Conservation (phyloP, 2,888 invertebrate genomes). For the Mesochorus sp. region DNA sequence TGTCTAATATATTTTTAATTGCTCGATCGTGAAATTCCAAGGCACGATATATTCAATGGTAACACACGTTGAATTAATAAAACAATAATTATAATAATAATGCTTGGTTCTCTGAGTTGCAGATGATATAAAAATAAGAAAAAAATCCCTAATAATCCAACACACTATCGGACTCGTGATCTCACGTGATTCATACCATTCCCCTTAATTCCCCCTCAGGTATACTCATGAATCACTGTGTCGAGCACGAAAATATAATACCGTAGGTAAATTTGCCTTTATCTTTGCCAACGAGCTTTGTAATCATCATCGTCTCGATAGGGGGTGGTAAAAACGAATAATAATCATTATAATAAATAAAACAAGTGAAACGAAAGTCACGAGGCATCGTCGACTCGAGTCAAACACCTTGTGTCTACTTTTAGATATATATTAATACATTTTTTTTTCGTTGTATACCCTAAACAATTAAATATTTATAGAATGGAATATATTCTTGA, state of each 20-base stretch:
- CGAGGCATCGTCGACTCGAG: conserved; percentile 16
- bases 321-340: not conserved
- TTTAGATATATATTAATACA: no score
- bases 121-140: not conserved
- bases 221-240: conserved; percentile 54
- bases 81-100: not conserved
- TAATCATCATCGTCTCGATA: conserved; percentile 12
- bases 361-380: not conserved
- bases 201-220: not conserved
- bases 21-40: no score
- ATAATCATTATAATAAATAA: not conserved
- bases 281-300: conserved; percentile 35
- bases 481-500: no score
- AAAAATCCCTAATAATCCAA: not conserved
- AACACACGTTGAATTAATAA: not conserved
- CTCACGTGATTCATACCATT: conserved; percentile 8
- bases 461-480: no score
- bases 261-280: conserved; percentile 42
- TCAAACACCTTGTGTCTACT: conserved; percentile 45
- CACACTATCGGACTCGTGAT: conserved; percentile 1
- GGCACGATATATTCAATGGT: no score
- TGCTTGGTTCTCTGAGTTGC: no score
- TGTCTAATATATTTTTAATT: no score
- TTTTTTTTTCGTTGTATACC: no score
- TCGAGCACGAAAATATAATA: conserved; percentile 46